phyloP scores from a whole-genome alignment of 2,797 vertebrate genomes.

The Pipistrellus pygmaeus region DNA sequence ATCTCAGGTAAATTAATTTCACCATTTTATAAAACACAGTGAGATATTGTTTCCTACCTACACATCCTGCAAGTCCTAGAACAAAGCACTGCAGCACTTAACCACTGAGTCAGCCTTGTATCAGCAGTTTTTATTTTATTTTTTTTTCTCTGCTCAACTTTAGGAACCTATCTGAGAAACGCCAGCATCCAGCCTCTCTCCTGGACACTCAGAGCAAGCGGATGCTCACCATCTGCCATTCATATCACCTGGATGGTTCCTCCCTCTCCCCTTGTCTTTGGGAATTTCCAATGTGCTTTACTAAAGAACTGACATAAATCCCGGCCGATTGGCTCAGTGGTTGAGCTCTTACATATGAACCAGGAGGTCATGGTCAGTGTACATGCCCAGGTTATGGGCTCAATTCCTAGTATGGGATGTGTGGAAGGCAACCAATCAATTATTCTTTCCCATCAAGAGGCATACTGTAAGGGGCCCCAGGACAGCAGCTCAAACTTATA shows the following conservation, averaged over 20 bases:
- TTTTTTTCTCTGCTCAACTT: not conserved
- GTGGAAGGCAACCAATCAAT: no score
- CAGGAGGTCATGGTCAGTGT: no score
- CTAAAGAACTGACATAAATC: not conserved
- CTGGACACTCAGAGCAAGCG: not conserved
- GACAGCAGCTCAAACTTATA: not conserved
- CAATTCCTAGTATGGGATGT: no score
- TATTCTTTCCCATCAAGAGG: not conserved
- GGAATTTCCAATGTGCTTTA: not conserved
- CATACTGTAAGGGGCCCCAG: not conserved
- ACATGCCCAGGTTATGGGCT: no score
- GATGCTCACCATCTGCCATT: not conserved
- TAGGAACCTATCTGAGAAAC: not conserved
- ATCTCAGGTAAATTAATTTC: not conserved
- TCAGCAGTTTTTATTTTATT: not conserved
- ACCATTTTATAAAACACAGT: not conserved
- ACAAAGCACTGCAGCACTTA: not conserved
- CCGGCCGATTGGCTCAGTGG: no score
- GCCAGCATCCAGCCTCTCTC: not conserved
- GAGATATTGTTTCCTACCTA: no score
- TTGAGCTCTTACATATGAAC: no score
- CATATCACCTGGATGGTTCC: not conserved
- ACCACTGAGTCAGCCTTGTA: no score
- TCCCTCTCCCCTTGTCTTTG: not conserved
- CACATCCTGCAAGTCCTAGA: not conserved